Base-by-base conservation (phyloP, 1,140 invertebrate species). In the Stenopsyche tienmushanensis region DNA sequence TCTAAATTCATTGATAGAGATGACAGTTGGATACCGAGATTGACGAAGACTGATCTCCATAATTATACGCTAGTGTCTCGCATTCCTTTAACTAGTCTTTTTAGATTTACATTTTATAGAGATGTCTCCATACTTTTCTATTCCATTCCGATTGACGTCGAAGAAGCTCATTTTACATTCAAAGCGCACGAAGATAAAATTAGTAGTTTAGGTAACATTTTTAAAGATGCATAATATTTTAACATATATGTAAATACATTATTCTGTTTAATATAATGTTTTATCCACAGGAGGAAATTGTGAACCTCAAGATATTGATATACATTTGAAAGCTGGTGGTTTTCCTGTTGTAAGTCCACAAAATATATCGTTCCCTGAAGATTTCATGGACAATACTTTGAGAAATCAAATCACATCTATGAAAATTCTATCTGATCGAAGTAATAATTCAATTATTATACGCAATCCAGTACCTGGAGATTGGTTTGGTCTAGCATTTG, bases 401-500 rank as follows among this genome's bases (percentile, higher is more conserved):
- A 54, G 69, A 47, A 62, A 66, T 26, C 3, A 34, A 23, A 59
- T 65, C 5, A 39, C 18, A 17, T 65, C 69, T 0, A 9, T 68
- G 15, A 42, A 65, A 15, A 59, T 71, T 13, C 26, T 57, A 50
- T 67, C 69, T 3, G 44, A 71, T 41, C 13, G 39, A 10, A 65
- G 41, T 17, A 71, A 52, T 34, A 65, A 62, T 18, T 57, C 62
- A 7, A 39, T 71, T 3, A 24, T 29, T 10, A 23, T 71, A 13
- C 47, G 24, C 2, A 71, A 62, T 63, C 89, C 89, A 0, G 71
- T 83, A 3, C 81, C 87, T 0, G 89, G 89, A 5, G 83, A 85
- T 71, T 91, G 89, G 88, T 91, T 86, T 79, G 85, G 84, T 1
- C 84, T 88, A 24, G 87, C 87, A 7, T 90, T 89, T 76, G 75